Evolutionary conservation across 2,113 vertebrate genomes (phyloP), one percentile per base, ranked within the genome.

Genomic region (Mastomys coucha): DNA sequence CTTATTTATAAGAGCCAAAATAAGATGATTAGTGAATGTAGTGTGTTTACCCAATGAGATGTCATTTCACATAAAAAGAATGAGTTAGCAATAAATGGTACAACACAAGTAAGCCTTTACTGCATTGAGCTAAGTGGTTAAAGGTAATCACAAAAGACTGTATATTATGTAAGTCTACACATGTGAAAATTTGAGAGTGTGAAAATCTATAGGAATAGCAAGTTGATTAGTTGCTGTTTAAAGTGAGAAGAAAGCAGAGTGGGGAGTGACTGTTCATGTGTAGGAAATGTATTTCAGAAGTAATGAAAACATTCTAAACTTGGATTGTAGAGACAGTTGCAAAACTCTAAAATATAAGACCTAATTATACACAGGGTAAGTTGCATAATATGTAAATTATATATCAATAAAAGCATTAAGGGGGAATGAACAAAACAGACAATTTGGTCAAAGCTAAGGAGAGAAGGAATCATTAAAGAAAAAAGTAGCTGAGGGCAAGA

Each of bases 381-480:
- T 96, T 96, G 67, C 77, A n/a, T 95, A 53, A 53, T 70, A 60
- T 49, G 36, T 93, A 81, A 96, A 90, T 91, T 72, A 13, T 70
- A 78, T 92, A 16, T 93, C n/a, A 89, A 80, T 90, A 88, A 84
- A 91, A 24, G 87, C 53, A 7, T 72, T 87, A 12, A 49, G 81
- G 72, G 73, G 42, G 20, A 91, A 94, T 94, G 49, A 96, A 76
- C 33, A 33, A 95, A 91, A 22, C 16, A 76, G 73, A 42, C 39
- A 76, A 2, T 81, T 93, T 92, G 75, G 26, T 31, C 45, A 84
- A 96, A 56, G 58, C 20, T 72, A n/a, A 53, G 17, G 39, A 42
- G 16, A 51, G 28, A 93, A 89, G 56, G 28, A 91, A 91, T 80
- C 1, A 1, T 56, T 91, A 56, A 95, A 82, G n/a, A 78, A 82